Evolutionary conservation across 2,888 invertebrate genomes (phyloP).

Genomic region (Hesperia comma): DNA sequence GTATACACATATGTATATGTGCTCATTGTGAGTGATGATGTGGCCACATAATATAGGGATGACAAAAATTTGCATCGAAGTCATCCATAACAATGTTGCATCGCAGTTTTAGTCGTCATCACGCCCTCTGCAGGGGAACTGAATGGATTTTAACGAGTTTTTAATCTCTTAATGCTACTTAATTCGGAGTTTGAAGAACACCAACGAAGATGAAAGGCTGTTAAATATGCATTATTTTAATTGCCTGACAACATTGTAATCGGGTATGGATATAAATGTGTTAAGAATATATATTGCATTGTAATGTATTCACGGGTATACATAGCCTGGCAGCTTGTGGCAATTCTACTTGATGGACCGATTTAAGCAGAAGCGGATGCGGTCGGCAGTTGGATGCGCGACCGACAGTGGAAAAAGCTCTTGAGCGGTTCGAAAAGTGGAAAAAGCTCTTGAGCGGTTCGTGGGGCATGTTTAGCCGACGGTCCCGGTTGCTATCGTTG

Average conservation of each 20-base stretch:
- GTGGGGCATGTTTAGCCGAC: too few species aligned
- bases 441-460: too few species aligned
- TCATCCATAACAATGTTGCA: slow-evolving; percentile 33
- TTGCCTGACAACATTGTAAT: slow-evolving; percentile 18
- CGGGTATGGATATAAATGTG: not conserved
- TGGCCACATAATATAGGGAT: slow-evolving; percentile 15
- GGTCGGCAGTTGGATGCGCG: too few species aligned
- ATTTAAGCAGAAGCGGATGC: too few species aligned
- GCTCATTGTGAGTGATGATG: not conserved
- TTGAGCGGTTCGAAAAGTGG: too few species aligned
- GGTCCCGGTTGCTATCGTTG: too few species aligned
- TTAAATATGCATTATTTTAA: slow-evolving; percentile 25
- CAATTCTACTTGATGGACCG: too few species aligned
- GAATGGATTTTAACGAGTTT: slow-evolving; percentile 38
- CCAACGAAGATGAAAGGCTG: slow-evolving; percentile 20
- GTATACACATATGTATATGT: too few species aligned
- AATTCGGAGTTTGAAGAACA: slow-evolving; percentile 23
- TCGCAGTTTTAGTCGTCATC: slow-evolving; percentile 19
- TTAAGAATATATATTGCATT: too few species aligned
- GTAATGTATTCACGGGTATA: too few species aligned
- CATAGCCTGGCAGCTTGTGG: too few species aligned
- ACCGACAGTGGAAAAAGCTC: too few species aligned
- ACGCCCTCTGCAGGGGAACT: slow-evolving; percentile 27
- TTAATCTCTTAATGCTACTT: slow-evolving; percentile 36
- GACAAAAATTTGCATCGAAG: slow-evolving; percentile 29